Evolutionary conservation across 2,113 vertebrate genomes (phyloP).

Genomic region (Stigmatopora nigra): DNA sequence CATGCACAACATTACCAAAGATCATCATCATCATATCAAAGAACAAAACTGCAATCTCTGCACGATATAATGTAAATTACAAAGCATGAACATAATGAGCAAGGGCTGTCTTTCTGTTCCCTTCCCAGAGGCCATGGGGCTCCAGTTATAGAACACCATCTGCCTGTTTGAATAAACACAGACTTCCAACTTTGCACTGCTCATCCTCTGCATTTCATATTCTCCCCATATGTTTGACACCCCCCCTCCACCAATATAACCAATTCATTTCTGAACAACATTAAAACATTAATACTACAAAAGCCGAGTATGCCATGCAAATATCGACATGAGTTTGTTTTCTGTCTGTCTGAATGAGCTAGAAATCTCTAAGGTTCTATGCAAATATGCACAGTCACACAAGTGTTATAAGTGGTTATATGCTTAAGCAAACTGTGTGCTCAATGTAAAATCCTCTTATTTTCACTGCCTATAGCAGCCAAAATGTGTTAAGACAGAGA

Average conservation of each 20-base stretch:
- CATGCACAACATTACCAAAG: background rate
- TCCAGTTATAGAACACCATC: constrained; percentile 63
- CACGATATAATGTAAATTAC: constrained; percentile 20
- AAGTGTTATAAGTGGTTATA: too few species aligned
- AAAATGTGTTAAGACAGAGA: background rate
- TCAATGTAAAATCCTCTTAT: too few species aligned
- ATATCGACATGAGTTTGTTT: too few species aligned
- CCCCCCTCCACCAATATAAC: too few species aligned
- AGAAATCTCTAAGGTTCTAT: too few species aligned
- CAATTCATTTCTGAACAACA: too few species aligned
- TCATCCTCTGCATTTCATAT: constrained; percentile 25
- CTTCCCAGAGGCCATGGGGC: constrained; percentile 54
- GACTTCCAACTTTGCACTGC: constrained; percentile 38
- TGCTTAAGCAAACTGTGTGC: too few species aligned
- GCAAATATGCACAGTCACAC: too few species aligned
- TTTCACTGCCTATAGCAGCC: too few species aligned
- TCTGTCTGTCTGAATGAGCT: too few species aligned
- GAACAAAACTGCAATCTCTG: constrained; percentile 21
- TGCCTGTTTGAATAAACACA: constrained; percentile 56
- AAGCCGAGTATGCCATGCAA: too few species aligned
- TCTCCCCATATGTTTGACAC: constrained; percentile 1
- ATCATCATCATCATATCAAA: constrained; percentile 9
- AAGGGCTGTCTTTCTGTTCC: constrained; percentile 42
- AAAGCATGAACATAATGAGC: constrained; percentile 41
- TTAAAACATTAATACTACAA: too few species aligned